Conservation (phyloP, 2,113 vertebrate genomes). For the Neofelis nebulosa region DNA sequence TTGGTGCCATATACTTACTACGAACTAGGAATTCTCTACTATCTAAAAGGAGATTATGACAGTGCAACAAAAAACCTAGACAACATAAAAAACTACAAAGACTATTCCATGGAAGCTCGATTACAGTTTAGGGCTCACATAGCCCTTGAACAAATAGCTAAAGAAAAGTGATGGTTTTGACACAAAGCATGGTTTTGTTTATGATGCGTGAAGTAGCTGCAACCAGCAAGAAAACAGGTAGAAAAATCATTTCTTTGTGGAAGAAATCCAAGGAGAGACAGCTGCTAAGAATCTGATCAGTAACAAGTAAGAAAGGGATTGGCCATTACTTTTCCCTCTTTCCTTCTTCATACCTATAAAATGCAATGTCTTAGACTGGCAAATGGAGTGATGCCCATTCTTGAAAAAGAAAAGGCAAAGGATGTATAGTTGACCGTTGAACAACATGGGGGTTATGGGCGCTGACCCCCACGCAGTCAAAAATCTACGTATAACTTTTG, state of each 20-base stretch:
- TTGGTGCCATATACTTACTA: constrained; percentile 75
- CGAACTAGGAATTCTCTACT: constrained; percentile 73
- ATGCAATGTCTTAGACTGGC: constrained; percentile 17
- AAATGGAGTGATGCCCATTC: constrained; percentile 49
- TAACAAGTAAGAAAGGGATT: constrained; percentile 33
- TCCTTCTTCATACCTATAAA: constrained; percentile 54
- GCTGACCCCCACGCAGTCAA: not conserved
- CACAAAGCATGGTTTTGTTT: not conserved
- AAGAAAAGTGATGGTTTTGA: constrained; percentile 51
- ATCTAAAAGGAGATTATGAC: constrained; percentile 64
- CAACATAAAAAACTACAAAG: constrained; percentile 68
- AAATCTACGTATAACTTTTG: not conserved
- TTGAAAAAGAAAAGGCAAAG: constrained; percentile 53
- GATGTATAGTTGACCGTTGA: not conserved
- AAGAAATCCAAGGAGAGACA: constrained; percentile 27
- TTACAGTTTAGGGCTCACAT: constrained; percentile 72
- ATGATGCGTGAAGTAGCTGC: not conserved
- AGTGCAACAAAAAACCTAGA: constrained; percentile 62
- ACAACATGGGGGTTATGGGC: not conserved
- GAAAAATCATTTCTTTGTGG: constrained; percentile 38
- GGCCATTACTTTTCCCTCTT: not conserved
- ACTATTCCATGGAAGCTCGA: constrained; percentile 73
- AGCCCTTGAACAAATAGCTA: constrained; percentile 72
- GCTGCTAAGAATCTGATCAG: constrained; percentile 11
- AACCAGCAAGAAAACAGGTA: not conserved